phyloP scores from a whole-genome alignment of 2,113 vertebrate species.

The Lagenorhynchus albirostris region DNA sequence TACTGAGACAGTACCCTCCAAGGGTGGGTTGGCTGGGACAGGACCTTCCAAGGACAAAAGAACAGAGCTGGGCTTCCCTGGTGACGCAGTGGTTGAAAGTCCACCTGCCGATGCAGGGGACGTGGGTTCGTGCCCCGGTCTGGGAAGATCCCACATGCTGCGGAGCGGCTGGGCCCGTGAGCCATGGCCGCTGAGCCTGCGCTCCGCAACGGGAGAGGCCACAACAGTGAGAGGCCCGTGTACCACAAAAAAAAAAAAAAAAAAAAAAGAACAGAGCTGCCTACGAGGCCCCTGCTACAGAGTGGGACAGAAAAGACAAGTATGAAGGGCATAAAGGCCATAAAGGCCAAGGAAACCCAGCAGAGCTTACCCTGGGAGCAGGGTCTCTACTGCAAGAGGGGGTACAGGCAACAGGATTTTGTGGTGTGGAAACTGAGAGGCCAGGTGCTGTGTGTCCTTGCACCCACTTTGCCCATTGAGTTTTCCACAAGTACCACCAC shows the following conservation, averaged over 20 bases:
- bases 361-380: background rate
- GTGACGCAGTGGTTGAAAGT: too few species aligned
- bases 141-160: too few species aligned
- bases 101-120: too few species aligned
- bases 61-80: background rate
- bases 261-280: background rate
- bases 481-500: background rate
- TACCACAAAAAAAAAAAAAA: too few species aligned
- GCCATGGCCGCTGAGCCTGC: too few species aligned
- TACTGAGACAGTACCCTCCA: background rate
- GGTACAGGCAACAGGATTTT: background rate
- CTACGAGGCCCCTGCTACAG: background rate
- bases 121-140: rapidly evolving
- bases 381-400: background rate
- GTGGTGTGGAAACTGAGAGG: background rate
- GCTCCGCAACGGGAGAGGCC: too few species aligned
- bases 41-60: background rate
- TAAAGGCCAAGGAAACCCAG: too few species aligned
- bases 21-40: background rate
- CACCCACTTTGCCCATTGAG: rapidly evolving
- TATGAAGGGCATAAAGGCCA: background rate
- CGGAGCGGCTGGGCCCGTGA: too few species aligned
- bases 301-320: background rate
- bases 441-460: background rate
- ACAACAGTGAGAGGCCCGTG: too few species aligned